phyloP scores from a whole-genome alignment of 2,113 vertebrate genomes.

The Hippocampus comes region DNA sequence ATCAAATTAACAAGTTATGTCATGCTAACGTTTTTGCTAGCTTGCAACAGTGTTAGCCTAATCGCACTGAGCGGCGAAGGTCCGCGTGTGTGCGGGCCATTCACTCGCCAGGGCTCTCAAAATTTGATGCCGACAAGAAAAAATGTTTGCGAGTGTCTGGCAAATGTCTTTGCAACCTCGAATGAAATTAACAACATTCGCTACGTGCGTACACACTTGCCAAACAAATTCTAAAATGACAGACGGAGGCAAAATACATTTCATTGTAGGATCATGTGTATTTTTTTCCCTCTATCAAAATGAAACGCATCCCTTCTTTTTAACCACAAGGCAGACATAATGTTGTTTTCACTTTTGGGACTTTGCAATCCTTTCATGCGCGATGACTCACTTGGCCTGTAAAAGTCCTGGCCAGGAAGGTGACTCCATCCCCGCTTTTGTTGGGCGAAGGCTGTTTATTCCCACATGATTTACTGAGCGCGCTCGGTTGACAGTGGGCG shows the following conservation, averaged over 20 bases:
- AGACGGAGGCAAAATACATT: background rate
- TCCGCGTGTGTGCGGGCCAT: no score
- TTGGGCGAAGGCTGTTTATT: background rate
- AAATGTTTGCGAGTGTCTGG: no score
- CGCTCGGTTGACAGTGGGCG: background rate
- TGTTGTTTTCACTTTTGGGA: background rate
- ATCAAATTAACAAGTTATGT: no score
- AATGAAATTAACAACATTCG: background rate
- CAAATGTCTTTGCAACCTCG: no score
- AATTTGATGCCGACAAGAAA: no score
- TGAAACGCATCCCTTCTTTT: background rate
- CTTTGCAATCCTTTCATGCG: slow-evolving; percentile 1
- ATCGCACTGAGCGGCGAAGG: no score
- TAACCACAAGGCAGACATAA: background rate
- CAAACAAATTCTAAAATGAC: background rate
- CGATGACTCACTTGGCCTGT: slow-evolving; percentile 6
- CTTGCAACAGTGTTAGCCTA: no score
- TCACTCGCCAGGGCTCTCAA: no score
- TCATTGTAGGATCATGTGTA: background rate
- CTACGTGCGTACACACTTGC: background rate
- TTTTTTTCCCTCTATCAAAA: background rate
- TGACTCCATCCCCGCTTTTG: background rate
- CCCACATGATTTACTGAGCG: slow-evolving; percentile 3
- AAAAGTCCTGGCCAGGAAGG: slow-evolving; percentile 6
- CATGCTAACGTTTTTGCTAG: no score